These are phyloP conservation scores for Ashinkailepas kermadecensis DNA, from an alignment of 2,888 invertebrate species.

Conservation along the genomic window DNA sequence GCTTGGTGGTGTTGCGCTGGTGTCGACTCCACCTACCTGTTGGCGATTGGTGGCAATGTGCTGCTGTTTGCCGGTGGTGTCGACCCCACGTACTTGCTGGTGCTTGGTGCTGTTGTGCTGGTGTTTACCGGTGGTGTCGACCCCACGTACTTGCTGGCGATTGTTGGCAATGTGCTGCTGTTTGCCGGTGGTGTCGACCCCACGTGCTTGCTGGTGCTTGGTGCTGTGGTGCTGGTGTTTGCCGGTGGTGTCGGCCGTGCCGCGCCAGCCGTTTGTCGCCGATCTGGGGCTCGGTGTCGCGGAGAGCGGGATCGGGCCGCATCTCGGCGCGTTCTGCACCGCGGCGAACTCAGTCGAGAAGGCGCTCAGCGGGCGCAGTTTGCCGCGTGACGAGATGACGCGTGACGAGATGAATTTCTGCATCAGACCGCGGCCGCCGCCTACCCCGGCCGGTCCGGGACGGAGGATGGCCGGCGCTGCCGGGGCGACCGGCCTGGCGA, in stretches of 20 bases:
- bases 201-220: too few species aligned
- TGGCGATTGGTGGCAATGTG: too few species aligned
- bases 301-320: neutral
- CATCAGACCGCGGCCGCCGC: slow-evolving; percentile 57
- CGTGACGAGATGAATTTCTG: slow-evolving; percentile 72
- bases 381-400: slow-evolving; percentile 69
- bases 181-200: too few species aligned
- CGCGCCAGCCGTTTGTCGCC: neutral
- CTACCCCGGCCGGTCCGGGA: slow-evolving; percentile 27
- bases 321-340: slow-evolving; percentile 35
- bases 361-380: slow-evolving; percentile 44
- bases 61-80: too few species aligned
- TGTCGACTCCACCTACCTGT: too few species aligned
- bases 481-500: neutral
- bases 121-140: too few species aligned
- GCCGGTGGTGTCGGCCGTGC: neutral
- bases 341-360: slow-evolving; percentile 29
- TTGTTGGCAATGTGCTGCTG: too few species aligned
- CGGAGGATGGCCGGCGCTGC: slow-evolving; percentile 28
- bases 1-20: too few species aligned
- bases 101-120: too few species aligned
- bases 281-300: neutral
- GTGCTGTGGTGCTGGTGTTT: too few species aligned
- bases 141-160: too few species aligned
- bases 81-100: too few species aligned